phyloP scores from a whole-genome alignment of 2,888 invertebrate species.

The Drosophila austrosaltans region DNA sequence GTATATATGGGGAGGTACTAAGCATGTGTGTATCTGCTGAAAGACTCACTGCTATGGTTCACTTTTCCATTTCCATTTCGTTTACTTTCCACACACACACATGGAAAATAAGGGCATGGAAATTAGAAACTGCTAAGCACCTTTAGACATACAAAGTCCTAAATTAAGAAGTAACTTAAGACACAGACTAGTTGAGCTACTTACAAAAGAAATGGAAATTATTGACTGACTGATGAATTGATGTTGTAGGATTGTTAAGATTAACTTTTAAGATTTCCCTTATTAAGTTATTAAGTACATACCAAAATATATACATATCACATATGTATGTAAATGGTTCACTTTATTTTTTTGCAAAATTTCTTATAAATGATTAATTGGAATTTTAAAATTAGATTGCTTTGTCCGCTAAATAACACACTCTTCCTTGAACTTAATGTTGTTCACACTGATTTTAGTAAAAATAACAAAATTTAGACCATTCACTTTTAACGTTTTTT shows the following conservation, averaged over 20 bases:
- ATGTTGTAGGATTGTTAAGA: background rate
- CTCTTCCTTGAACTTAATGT: conserved; percentile 1
- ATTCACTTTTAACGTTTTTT: conserved; percentile 18
- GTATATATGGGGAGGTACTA: conserved; percentile 18
- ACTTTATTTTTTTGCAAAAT: background rate
- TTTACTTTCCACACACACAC: conserved; percentile 38
- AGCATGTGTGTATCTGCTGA: conserved; percentile 32
- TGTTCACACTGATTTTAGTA: background rate
- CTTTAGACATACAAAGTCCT: background rate
- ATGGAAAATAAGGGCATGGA: conserved; percentile 24
- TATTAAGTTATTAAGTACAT: background rate
- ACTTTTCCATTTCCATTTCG: conserved; percentile 45
- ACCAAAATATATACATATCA: background rate
- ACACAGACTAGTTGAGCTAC: background rate
- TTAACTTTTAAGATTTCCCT: background rate
- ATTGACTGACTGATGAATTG: background rate
- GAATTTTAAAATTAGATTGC: background rate
- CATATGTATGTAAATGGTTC: no score
- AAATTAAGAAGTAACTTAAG: background rate
- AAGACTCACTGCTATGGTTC: conserved; percentile 42
- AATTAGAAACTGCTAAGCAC: conserved; percentile 14
- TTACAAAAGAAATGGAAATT: background rate
- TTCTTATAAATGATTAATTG: no score
- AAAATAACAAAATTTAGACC: conserved; percentile 18
- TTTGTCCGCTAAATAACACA: background rate